Evolutionary conservation across 2,113 vertebrate genomes (phyloP), one percentile per base, ranked within the genome.

Genomic region (Myotis davidii): DNA sequence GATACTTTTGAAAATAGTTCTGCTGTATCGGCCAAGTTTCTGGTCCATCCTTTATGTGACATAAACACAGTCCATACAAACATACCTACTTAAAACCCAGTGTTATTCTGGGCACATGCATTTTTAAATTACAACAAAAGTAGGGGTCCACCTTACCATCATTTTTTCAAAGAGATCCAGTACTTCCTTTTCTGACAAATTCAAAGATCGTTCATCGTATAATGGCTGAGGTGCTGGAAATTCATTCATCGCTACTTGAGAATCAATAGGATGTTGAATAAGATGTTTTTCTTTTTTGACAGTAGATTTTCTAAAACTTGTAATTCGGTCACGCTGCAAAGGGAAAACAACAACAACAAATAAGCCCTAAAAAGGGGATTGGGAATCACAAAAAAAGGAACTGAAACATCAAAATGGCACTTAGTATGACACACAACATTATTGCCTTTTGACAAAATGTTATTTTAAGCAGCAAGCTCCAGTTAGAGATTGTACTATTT

Each of bases 111-210:
- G 56, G 45, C 29, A 73, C 21, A 64, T 3, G 32, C n/a, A 84
- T 50, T 94, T 94, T 74, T 67, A 93, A 95, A 96, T 72, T 65
- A 85, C 61, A 96, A 78, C 27, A 85, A 96, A 92, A 94, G 85
- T 48, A 96, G 67, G 67, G 18, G 4, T 92, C 14, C 67, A 39
- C 91, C 99, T 99, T 97, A 99, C 99, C 99, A 99, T 99, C 99
- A 99, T 99, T 98, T 99, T 99, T 97, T 99, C 99, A 97, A 99
- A 99, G 79, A 99, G 99, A 98, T 99, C 99, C 97, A 99, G 98
- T 72, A 99, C 99, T 99, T 99, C 99, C 95, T 99, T 99, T 97
- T 99, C 99, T 1, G 99, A 99, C 92, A 99, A 99, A 96, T 99
- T 99, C 98, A 98, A 98, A 96, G 99, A 99, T 83, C 99, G 98